These are phyloP conservation scores for Anoplolepis gracilipes DNA, from an alignment of 1,140 invertebrate genomes.

Conservation along the genomic window DNA sequence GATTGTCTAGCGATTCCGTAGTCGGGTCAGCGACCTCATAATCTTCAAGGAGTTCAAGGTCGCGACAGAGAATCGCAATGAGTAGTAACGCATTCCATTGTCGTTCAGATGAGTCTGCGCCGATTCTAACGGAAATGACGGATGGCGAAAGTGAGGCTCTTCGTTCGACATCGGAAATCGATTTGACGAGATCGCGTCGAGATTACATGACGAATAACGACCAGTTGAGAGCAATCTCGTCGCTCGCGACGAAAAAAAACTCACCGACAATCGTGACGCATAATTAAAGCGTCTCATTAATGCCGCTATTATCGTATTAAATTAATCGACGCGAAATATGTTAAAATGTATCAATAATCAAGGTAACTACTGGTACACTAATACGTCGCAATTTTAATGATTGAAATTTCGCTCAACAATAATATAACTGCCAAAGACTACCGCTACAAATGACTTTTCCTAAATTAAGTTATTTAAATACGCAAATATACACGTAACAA, in stretches of 20 bases:
- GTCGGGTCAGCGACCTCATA: slow-evolving; percentile 29
- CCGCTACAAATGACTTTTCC: not conserved
- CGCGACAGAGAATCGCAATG: not conserved
- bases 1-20: slow-evolving; percentile 16
- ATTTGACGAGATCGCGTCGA: slow-evolving; percentile 12
- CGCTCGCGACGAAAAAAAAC: too few relatives aligned
- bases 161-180: slow-evolving; percentile 41
- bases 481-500: not conserved
- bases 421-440: not conserved
- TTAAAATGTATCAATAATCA: not conserved
- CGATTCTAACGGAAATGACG: slow-evolving; percentile 19
- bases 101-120: not conserved
- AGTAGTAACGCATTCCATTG: slow-evolving; percentile 2
- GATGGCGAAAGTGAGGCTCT: slow-evolving; percentile 13
- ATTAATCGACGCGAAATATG: not conserved
- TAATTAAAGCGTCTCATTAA: slow-evolving; percentile 32
- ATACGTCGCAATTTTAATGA: not conserved
- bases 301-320: not conserved
- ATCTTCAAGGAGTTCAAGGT: slow-evolving; percentile 37
- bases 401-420: slow-evolving; percentile 4
- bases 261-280: not conserved
- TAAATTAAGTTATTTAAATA: not conserved
- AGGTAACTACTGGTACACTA: not conserved
- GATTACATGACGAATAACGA: slow-evolving; percentile 6
- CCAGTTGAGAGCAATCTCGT: not conserved